Evolutionary conservation across 2,797 vertebrate species (phyloP), one percentile per base, ranked within the genome.

Genomic region (Tympanoctomys barrerae): DNA sequence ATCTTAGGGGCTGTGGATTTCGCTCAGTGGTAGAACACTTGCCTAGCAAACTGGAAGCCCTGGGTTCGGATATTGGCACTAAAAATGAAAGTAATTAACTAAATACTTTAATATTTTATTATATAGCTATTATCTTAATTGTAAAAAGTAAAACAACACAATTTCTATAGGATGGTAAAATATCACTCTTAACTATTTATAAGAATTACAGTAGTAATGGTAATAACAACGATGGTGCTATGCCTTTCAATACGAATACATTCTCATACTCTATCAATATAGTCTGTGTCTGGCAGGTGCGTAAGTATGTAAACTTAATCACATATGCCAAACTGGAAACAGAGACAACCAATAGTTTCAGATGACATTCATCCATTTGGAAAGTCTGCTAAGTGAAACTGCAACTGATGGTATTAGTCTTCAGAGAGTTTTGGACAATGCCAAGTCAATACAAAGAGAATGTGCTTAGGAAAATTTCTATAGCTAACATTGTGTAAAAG

Each of bases 401-500:
- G 66, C 52, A 92, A 71, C 4, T 75, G 66, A 71, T 90, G 83
- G 5, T 39, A 75, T 52, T 68, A 71, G 73, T 31, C 26, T 73
- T 22, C 13, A 80, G 33, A 91, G 26, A 57, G 66, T 86, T 89
- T 8, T 77, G 42, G 54, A 86, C 36, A 52, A 10, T 49, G 33
- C 16, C 24, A 49, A 59, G 75, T 92, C 42, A 96, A 83, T 62
- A 59, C 0, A 52, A 66, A 84, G 77, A 77, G 39, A 82, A 16
- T 68, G 31, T 42, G 54, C 54, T 70, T 82, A 39, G 64, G 49
- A 85, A 77, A 93, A 78, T 3, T 46, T 84, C 49, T 70, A 78
- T 19, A 87, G 42, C 75, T 59, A 77, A 42, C 90, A 36, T 62
- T 89, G 36, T 64, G 39, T 57, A 90, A 92, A 93, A 91, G 59